Evolutionary conservation across 2,888 invertebrate species (phyloP), one percentile per base, ranked within the genome.

Genomic region (Hyposoter dolosus): DNA sequence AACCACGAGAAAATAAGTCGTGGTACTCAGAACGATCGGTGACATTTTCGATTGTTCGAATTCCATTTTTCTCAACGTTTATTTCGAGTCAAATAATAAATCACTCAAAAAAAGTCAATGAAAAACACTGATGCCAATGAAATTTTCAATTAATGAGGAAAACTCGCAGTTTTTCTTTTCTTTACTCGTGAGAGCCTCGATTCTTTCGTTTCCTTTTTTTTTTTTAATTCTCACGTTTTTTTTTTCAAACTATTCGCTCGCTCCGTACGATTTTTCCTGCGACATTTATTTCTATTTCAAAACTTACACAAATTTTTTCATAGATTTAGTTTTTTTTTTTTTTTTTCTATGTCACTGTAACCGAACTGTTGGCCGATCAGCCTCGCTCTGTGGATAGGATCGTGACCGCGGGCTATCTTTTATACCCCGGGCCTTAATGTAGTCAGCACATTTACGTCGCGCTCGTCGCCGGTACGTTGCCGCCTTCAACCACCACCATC

Each of bases 401-500:
- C 91, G 91, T 91, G 90, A 90, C 74, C 74, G 87, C 89, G 89
- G 90, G 90, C 91, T 91, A 92, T 93, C 92, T 93, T 93, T 93
- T 93, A 93, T 93, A 93, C 91, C 90, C 69, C 72, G 83, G 80
- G 87, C n/a, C 88, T 89, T 93, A 93, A 93, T 93, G 93, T 93
- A 93, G 93, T 92, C 93, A 93, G 93, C 93, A 93, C 93, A 93
- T 93, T 93, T 92, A 90, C 91, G 90, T 89, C 90, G 90, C 89
- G 88, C 89, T 87, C 89, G 65, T 85, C 80, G 76, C 65, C 81
- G 81, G 23, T 28, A 35, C 74, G 65, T 32, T 80, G 47, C 47
- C 53, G 65, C 66, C 32, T 28, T 19, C 81, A 32, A 23, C 74
- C 66, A 50, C 43, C 75, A 19, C 68, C 53, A 72, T 68, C 60